Evolutionary conservation across 2,113 vertebrate genomes (phyloP).

Genomic region (Acanthochromis polyacanthus): DNA sequence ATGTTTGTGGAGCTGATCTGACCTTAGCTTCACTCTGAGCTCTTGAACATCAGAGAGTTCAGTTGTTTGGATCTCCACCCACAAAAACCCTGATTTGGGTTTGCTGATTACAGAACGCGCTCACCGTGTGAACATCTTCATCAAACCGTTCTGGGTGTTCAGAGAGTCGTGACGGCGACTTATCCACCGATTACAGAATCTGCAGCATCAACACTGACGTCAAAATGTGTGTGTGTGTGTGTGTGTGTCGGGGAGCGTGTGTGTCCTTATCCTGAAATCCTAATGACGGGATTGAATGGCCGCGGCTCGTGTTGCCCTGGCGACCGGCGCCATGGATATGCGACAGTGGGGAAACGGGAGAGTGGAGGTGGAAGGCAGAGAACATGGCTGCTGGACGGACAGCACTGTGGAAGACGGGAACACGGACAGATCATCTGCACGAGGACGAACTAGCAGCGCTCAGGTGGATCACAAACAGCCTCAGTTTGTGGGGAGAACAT

Average conservation of each 20-base stretch:
- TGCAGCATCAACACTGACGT: slow-evolving; percentile 33
- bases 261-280: slow-evolving; percentile 73
- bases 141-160: background rate
- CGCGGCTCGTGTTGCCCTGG: slow-evolving; percentile 77
- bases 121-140: slow-evolving; percentile 23
- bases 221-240: background rate
- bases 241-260: slow-evolving; percentile 7
- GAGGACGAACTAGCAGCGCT: background rate
- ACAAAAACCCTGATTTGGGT: slow-evolving; percentile 23
- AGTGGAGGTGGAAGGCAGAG: slow-evolving; percentile 56
- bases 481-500: slow-evolving; percentile 23
- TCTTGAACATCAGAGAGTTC: slow-evolving; percentile 26
- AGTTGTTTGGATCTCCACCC: slow-evolving; percentile 27
- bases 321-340: slow-evolving; percentile 83
- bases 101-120: slow-evolving; percentile 40
- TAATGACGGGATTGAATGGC: slow-evolving; percentile 87
- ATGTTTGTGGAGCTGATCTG: background rate
- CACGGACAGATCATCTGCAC: no score
- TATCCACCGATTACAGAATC: slow-evolving; percentile 15
- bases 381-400: background rate
- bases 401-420: background rate
- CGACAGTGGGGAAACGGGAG: slow-evolving; percentile 65
- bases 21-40: slow-evolving; percentile 14
- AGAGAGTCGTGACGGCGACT: no score
- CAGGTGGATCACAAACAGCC: background rate